These are phyloP conservation scores for Solenopsis fugax DNA, from an alignment of 1,140 invertebrate species.

Conservation along the genomic window DNA sequence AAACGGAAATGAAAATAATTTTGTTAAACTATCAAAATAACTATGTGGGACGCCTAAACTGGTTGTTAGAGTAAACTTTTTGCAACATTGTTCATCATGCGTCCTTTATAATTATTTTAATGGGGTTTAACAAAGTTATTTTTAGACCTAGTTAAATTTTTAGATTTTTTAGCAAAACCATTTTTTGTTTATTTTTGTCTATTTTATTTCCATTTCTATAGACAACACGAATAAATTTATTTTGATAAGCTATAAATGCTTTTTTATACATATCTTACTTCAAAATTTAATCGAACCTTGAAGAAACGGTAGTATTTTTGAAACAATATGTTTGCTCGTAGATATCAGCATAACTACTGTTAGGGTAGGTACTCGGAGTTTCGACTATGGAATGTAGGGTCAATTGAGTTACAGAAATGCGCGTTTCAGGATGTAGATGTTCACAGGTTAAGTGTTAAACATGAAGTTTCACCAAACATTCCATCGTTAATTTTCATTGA, in stretches of 20 bases:
- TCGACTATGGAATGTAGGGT: constrained; percentile 8
- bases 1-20: too few species aligned
- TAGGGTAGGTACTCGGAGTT: background rate
- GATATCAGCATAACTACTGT: constrained; percentile 3
- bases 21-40: too few species aligned
- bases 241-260: background rate
- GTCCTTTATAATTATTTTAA: too few species aligned
- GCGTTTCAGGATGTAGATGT: constrained; percentile 11
- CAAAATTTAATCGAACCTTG: background rate
- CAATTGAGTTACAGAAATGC: constrained; percentile 34
- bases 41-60: too few species aligned
- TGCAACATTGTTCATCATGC: too few species aligned
- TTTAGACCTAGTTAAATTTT: too few species aligned
- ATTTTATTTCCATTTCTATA: background rate
- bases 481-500: constrained; percentile 47
- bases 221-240: background rate
- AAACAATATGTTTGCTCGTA: background rate
- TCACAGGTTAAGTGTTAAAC: constrained; percentile 32
- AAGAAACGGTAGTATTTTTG: background rate
- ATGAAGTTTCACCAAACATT: constrained; percentile 35
- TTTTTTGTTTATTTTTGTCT: background rate
- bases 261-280: background rate
- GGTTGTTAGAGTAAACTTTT: too few species aligned
- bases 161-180: too few species aligned
- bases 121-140: too few species aligned